Conservation (phyloP, 2,888 invertebrate species). For the Notodonta dromedarius region DNA sequence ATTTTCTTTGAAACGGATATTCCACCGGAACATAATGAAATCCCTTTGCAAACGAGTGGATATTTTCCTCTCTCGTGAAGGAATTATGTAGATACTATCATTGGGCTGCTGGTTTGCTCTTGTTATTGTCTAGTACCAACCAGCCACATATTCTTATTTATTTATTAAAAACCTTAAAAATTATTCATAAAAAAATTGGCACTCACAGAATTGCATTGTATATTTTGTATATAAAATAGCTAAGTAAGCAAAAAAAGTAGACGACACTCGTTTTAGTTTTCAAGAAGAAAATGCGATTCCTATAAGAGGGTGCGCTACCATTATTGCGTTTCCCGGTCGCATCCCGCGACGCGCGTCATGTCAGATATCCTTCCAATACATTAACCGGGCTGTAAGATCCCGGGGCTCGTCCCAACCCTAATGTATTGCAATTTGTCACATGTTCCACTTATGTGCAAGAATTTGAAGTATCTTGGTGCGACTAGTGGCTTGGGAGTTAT, state of each 20-base stretch:
- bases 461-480: not conserved
- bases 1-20: slow-evolving; percentile 5
- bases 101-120: not conserved
- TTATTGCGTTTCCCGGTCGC: slow-evolving; percentile 1
- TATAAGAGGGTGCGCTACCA: not conserved
- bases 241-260: too few species aligned
- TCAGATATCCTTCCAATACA: slow-evolving; percentile 12
- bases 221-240: too few species aligned
- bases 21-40: not conserved
- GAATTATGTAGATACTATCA: not conserved
- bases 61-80: not conserved
- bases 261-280: not conserved
- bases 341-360: slow-evolving; percentile 5
- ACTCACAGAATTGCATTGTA: too few species aligned
- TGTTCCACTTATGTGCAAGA: not conserved
- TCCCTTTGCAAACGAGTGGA: slow-evolving; percentile 3
- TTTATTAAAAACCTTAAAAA: too few species aligned
- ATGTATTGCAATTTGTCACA: slow-evolving; percentile 1
- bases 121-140: too few species aligned
- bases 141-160: too few species aligned
- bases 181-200: too few species aligned
- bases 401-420: slow-evolving; percentile 6
- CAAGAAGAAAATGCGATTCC: not conserved
- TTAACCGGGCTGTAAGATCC: slow-evolving; percentile 10
- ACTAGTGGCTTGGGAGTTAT: not conserved